Evolutionary conservation across 2,797 vertebrate genomes (phyloP).

Genomic region (Gadopsis bispinosus): DNA sequence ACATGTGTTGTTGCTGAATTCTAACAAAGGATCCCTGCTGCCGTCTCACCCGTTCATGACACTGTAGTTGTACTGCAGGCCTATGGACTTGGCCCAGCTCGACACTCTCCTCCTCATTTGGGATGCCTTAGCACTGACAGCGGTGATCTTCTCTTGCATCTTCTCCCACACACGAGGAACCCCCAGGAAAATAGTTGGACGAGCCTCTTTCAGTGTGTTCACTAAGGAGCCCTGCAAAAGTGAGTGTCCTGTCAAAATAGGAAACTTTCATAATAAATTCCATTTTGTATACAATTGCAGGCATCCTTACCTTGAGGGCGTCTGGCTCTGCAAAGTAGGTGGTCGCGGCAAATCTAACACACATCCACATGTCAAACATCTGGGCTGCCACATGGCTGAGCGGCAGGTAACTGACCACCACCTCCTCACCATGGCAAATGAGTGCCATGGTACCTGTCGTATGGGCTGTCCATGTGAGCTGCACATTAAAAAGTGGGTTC

Average conservation of each 20-base stretch:
- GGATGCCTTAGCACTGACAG: constrained; percentile 75
- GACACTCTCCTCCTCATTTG: constrained; percentile 77
- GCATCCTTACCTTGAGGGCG: constrained; percentile 82
- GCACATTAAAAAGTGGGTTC: background rate
- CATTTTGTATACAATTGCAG: background rate
- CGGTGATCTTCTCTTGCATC: constrained; percentile 87
- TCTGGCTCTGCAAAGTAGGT: constrained; percentile 85
- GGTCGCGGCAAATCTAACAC: constrained; percentile 71
- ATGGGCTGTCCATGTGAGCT: constrained; percentile 85
- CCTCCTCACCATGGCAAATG: constrained; percentile 56
- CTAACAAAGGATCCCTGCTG: background rate
- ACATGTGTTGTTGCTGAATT: background rate
- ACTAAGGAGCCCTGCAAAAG: constrained; percentile 81
- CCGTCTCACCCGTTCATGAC: constrained; percentile 82
- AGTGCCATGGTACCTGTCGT: constrained; percentile 18
- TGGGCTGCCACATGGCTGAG: constrained; percentile 88
- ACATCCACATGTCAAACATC: constrained; percentile 86
- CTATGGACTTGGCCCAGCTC: constrained; percentile 84
- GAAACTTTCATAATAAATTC: background rate
- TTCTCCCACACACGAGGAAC: constrained; percentile 90
- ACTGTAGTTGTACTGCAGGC: constrained; percentile 84
- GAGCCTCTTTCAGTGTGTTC: constrained; percentile 83
- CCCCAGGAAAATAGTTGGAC: constrained; percentile 84
- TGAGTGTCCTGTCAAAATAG: background rate
- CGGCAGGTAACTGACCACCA: constrained; percentile 86